These are phyloP conservation scores for Gymnogyps californianus DNA, from an alignment of 2,113 vertebrate genomes.

Conservation along the genomic window DNA sequence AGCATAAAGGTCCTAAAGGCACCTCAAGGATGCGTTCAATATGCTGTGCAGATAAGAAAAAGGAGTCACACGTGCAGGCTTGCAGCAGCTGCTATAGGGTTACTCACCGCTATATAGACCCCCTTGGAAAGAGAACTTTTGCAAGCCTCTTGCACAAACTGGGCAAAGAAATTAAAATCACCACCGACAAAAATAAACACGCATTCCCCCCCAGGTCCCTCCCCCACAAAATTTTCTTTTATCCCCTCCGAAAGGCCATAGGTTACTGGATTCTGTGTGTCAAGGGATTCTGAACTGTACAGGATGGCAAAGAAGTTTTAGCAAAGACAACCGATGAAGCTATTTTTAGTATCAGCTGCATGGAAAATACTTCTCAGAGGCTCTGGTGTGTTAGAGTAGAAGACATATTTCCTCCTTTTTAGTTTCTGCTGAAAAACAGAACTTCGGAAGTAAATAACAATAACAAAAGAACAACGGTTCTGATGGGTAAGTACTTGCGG, in stretches of 20 bases:
- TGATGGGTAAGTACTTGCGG: not conserved
- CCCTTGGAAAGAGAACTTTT: not conserved
- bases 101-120: not conserved
- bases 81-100: not conserved
- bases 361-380: constrained; percentile 18
- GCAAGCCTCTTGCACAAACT: not conserved
- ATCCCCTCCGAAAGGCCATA: not conserved
- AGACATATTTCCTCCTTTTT: not conserved
- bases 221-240: not conserved
- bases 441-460: not conserved
- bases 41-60: not conserved
- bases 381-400: not conserved
- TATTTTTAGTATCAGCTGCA: not conserved
- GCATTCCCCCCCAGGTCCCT: not conserved
- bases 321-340: not conserved
- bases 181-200: not conserved
- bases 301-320: not conserved
- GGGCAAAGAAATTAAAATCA: not conserved
- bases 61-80: not conserved
- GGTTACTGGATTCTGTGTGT: not conserved
- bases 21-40: rapidly evolving
- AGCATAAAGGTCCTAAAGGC: not conserved
- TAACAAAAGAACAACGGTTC: not conserved
- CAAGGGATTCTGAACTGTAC: not conserved
- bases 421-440: not conserved